phyloP scores from a whole-genome alignment of 2,113 vertebrate genomes.

The Hepsetus odoe region DNA sequence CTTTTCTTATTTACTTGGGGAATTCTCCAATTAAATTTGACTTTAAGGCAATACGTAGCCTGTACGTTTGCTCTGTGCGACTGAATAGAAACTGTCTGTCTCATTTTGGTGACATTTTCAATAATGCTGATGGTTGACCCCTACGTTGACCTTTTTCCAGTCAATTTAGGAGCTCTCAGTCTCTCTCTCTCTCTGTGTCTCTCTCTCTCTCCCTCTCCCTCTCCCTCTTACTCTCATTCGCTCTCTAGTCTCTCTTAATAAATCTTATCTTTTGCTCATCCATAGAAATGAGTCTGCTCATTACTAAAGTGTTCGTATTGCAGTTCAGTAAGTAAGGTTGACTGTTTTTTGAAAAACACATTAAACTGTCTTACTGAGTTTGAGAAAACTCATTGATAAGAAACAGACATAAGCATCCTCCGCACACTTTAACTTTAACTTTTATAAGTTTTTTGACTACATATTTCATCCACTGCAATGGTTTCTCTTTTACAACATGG shows the following conservation, averaged over 20 bases:
- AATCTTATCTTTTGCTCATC: not conserved
- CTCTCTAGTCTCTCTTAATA: not conserved
- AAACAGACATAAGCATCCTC: not conserved
- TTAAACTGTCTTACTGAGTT: not conserved
- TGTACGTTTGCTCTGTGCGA: slow-evolving; percentile 10
- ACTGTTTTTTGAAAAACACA: not conserved
- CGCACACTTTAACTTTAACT: too few relatives aligned
- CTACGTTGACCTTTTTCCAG: slow-evolving; percentile 58
- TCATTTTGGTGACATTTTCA: slow-evolving; percentile 56
- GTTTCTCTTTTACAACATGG: too few relatives aligned
- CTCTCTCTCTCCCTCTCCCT: slow-evolving; percentile 6
- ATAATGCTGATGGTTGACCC: slow-evolving; percentile 52
- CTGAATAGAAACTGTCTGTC: slow-evolving; percentile 49
- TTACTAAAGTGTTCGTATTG: not conserved
- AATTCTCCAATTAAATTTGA: slow-evolving; percentile 62
- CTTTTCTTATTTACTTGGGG: slow-evolving; percentile 62
- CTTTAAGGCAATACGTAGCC: slow-evolving; percentile 45
- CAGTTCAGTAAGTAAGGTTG: not conserved
- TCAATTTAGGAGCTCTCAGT: slow-evolving; percentile 22
- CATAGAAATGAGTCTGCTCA: not conserved
- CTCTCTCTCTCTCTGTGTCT: slow-evolving; percentile 5
- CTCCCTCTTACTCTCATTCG: not conserved
- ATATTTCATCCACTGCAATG: too few relatives aligned
- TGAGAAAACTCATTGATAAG: not conserved
- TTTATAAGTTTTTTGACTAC: too few relatives aligned